phyloP scores from a whole-genome alignment of 1,140 invertebrate genomes.

The Meloidogyne chitwoodi region DNA sequence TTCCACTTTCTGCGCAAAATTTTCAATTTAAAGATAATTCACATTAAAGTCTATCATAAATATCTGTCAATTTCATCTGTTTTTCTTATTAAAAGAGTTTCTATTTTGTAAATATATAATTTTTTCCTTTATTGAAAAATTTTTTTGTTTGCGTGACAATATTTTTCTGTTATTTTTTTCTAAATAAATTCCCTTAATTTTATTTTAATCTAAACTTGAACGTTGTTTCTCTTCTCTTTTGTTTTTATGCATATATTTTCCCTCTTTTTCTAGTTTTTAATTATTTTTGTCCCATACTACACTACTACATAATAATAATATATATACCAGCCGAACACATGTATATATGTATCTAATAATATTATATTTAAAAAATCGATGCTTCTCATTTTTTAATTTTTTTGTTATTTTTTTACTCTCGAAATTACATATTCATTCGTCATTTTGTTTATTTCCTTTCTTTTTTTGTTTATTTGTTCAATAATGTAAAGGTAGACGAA shows the following conservation, averaged over 20 bases:
- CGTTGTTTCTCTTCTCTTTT: too few relatives aligned
- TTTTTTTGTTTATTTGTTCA: background rate
- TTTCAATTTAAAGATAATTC: too few relatives aligned
- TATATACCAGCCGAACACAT: too few relatives aligned
- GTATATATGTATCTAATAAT: background rate
- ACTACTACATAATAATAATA: too few relatives aligned
- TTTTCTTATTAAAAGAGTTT: too few relatives aligned
- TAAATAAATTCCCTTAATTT: too few relatives aligned
- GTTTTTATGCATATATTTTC: background rate
- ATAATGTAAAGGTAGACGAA: background rate
- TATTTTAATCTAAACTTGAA: too few relatives aligned
- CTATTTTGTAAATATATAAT: background rate
- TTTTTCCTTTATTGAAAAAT: background rate
- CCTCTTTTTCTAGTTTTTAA: background rate
- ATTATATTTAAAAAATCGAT: background rate
- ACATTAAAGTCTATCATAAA: background rate
- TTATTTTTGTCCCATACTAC: too few relatives aligned
- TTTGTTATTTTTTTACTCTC: background rate
- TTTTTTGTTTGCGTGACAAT: background rate
- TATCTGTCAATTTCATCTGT: background rate
- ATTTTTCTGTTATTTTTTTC: background rate
- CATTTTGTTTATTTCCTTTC: background rate
- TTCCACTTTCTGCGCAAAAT: too few relatives aligned
- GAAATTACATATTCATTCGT: background rate
- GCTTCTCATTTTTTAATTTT: background rate